Base-by-base conservation (phyloP, 2,888 invertebrate species). In the Scaptomyza tumidula region DNA sequence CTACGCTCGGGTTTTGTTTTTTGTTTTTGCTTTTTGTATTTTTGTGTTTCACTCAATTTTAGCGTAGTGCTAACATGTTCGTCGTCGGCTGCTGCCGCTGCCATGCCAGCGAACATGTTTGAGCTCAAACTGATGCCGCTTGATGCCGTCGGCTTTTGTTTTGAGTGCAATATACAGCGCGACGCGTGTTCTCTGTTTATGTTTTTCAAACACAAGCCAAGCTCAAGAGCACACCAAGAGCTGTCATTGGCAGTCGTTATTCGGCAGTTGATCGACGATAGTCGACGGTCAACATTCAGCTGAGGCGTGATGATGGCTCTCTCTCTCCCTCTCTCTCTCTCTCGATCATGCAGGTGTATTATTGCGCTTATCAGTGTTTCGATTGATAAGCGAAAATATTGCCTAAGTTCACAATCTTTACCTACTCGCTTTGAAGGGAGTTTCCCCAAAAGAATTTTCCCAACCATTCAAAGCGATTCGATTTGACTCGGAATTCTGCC, bases 171-270 rank as follows among this genome's bases (percentile, higher is more conserved):
- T 50, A 33, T 29, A 16, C 33, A 53, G 56, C 45, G 56, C 45
- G 50, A 45, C 11, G 29, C 33, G 9, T 43, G 52, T 74, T 78
- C 78, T 78, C 78, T 78, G 78, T 78, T 78, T 78, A 80, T 73
- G 69, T 71, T 79, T 75, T 78, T 52, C 13, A 24, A 14, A 31
- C 66, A 59, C 67, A 64, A 60, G 45, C 48, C 53, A 41, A 74
- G 57, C 81, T 80, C 74, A 83, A 80, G 78, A 86, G 7, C 35
- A 19, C 33, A 29, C 37, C 33, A 33, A 33, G 33, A 33, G 33
- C 11, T 24, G 24, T 3, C 24, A 10, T 39, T 50, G 37, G 11
- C 49, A 37, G 11, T 50, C 33, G 33, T 33, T 48, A 39, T 19
- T 67, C 46, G 50, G 14, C 41, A 7, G n/a, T 57, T 33, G 50